Conservation (phyloP, 2,888 invertebrate species). For the Spisula solida region DNA sequence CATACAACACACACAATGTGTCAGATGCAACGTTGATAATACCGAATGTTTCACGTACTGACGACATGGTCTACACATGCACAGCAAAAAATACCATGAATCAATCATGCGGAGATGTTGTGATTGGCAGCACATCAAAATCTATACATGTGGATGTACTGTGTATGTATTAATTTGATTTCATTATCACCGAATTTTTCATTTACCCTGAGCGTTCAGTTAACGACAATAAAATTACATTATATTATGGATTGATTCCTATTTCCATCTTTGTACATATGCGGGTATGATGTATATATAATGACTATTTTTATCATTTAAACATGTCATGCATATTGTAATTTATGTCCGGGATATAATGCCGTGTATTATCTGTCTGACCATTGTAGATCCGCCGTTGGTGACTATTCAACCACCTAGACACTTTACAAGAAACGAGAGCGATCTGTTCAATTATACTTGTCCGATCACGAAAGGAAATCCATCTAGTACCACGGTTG, state of each 20-base stretch:
- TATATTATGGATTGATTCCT: too few relatives aligned
- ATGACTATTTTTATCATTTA: too few relatives aligned
- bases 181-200: too few relatives aligned
- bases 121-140: neutral
- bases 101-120: neutral
- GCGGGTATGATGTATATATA: too few relatives aligned
- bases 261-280: too few relatives aligned
- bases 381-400: neutral
- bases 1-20: neutral
- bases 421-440: neutral
- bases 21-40: neutral
- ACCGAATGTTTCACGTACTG: neutral
- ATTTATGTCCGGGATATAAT: neutral
- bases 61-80: slow-evolving; percentile 16
- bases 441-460: neutral
- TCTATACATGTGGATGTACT: neutral
- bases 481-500: neutral
- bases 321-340: too few relatives aligned
- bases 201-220: too few relatives aligned
- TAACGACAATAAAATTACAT: too few relatives aligned
- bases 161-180: neutral
- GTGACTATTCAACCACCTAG: neutral
- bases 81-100: slow-evolving; percentile 9
- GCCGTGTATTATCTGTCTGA: neutral
- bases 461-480: neutral